Conservation (phyloP, 2,113 vertebrate species). For the Nyctereutes procyonoides region DNA sequence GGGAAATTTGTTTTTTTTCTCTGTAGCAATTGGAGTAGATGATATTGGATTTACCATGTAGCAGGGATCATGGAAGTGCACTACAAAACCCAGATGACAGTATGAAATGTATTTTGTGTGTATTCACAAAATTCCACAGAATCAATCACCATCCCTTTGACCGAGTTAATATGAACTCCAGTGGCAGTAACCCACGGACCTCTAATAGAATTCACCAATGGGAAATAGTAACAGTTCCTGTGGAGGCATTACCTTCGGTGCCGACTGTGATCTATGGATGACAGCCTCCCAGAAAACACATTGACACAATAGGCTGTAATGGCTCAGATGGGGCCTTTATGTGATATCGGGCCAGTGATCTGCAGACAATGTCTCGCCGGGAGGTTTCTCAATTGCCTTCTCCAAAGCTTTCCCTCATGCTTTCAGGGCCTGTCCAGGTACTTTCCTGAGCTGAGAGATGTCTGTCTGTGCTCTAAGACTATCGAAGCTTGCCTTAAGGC, state of each 20-base stretch:
- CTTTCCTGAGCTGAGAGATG: slow-evolving; percentile 21
- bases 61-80: slow-evolving; percentile 63
- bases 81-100: slow-evolving; percentile 76
- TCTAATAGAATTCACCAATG: slow-evolving; percentile 80
- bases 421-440: slow-evolving; percentile 52
- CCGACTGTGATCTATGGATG: slow-evolving; percentile 75
- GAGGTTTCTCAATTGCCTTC: slow-evolving; percentile 80
- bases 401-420: slow-evolving; percentile 65
- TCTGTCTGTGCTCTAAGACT: slow-evolving; percentile 18
- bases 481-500: slow-evolving; percentile 31
- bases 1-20: slow-evolving; percentile 63
- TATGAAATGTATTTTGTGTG: slow-evolving; percentile 79
- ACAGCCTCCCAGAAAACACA: slow-evolving; percentile 80
- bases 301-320: slow-evolving; percentile 84
- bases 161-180: slow-evolving; percentile 75
- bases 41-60: slow-evolving; percentile 76
- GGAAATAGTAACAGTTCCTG: slow-evolving; percentile 72
- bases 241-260: slow-evolving; percentile 56
- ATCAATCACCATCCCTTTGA: slow-evolving; percentile 80
- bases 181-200: slow-evolving; percentile 77
- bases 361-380: slow-evolving; percentile 78
- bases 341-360: slow-evolving; percentile 79
- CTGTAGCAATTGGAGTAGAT: slow-evolving; percentile 57
- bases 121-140: slow-evolving; percentile 79
- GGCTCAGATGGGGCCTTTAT: slow-evolving; percentile 83